Evolutionary conservation across 2,113 vertebrate species (phyloP), one percentile per base, ranked within the genome.

Genomic region (Rhagologus leucostigma): DNA sequence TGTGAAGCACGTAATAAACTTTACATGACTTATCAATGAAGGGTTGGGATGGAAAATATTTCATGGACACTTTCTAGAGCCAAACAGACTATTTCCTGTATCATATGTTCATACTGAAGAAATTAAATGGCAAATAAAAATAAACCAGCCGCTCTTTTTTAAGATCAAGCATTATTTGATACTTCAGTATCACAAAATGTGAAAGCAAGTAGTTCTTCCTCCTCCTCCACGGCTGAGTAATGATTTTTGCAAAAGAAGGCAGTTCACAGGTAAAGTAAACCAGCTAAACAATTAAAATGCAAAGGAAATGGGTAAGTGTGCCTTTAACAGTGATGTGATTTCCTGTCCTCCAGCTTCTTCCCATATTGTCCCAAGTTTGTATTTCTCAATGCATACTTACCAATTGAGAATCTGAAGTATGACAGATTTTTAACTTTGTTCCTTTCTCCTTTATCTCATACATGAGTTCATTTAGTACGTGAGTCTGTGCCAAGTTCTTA

Each of bases 401-500:
- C 99, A 99, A 77, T 29, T 98, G 98, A 49, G 98, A 95, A 57
- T 99, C 99, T 35, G 97, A 90, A 79, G 96, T 93, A 37, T 98
- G 98, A 96, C 98, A 98, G 97, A 99, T 99, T 98, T 98, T 99
- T 95, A 99, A 91, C 91, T 99, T 99, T 97, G 99, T 98, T 32
- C 98, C 98, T 93, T 99, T 99, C 95, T 99, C 99, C 98, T 99
- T 99, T 86, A 99, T 98, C 94, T 99, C 99, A 92, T 98, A 98
- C 98, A 99, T 99, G 78, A 99, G 95, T 91, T 99, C 99, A 90
- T 98, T 99, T 81, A 99, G 98, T 97, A 99, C 97, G 22, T 99
- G 99, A 57, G 99, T 99, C 97, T 99, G 99, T 90, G 99, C 98
- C 97, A 99, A 97, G 94, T 99, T 99, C 99, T 99, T 97, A 53